Evolutionary conservation across 2,797 vertebrate species (phyloP).

Genomic region (Galaxias olidus): DNA sequence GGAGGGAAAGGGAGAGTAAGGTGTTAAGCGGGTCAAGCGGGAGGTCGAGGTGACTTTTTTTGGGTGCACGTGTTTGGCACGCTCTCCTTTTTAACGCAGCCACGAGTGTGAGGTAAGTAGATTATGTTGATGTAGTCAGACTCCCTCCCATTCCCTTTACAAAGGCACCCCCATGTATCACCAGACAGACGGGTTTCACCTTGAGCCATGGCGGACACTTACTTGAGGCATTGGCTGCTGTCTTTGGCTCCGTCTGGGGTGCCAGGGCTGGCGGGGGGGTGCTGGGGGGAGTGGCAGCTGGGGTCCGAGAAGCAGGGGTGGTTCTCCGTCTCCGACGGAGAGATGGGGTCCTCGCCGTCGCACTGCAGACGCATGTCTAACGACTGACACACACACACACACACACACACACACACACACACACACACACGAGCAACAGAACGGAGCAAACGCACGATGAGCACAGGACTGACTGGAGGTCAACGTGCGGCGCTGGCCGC

Average conservation of each 20-base stretch:
- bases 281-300: constrained; percentile 82
- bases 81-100: neutral
- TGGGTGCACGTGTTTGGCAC: neutral
- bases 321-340: constrained; percentile 87
- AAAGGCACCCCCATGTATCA: neutral
- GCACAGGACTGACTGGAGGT: neutral
- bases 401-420: constrained; percentile 6
- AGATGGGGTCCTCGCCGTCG: constrained; percentile 89
- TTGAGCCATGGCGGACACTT: too few relatives aligned
- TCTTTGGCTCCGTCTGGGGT: constrained; percentile 85
- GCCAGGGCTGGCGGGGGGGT: constrained; percentile 84
- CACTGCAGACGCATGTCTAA: constrained; percentile 90
- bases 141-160: neutral
- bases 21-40: neutral
- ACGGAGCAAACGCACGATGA: neutral
- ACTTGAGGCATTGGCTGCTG: constrained; percentile 90
- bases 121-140: too few relatives aligned
- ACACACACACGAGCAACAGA: neutral
- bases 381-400: constrained; percentile 69
- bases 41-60: too few relatives aligned
- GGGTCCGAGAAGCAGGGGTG: constrained; percentile 84
- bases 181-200: neutral
- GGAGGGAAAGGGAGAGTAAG: neutral
- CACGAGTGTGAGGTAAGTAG: too few relatives aligned
- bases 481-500: neutral